phyloP scores from a whole-genome alignment of 2,113 vertebrate genomes.

The Zeus faber region DNA sequence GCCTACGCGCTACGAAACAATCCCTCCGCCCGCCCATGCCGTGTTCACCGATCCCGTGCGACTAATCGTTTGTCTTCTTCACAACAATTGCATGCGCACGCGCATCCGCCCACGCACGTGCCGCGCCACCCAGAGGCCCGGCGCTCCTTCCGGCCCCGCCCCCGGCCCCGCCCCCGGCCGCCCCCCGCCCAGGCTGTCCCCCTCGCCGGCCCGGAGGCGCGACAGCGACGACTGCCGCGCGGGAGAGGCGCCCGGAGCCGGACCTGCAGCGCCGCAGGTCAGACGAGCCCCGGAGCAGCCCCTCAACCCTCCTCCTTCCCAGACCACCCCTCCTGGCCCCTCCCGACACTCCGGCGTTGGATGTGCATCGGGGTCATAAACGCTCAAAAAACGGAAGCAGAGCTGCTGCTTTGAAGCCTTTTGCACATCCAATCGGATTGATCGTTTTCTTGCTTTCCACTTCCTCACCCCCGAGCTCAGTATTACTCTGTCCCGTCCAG shows the following conservation, averaged over 20 bases:
- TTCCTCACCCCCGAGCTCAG: too few relatives aligned
- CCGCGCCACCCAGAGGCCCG: slow-evolving; percentile 75
- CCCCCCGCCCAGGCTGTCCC: slow-evolving; percentile 79
- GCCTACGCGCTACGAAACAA: too few relatives aligned
- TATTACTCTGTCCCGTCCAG: background rate
- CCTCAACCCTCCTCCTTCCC: background rate
- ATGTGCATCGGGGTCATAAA: too few relatives aligned
- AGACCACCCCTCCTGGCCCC: too few relatives aligned
- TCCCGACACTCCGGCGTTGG: too few relatives aligned
- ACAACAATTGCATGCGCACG: slow-evolving; percentile 30
- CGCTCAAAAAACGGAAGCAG: too few relatives aligned
- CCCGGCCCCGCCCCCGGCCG: slow-evolving; percentile 85
- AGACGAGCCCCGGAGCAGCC: slow-evolving; percentile 45
- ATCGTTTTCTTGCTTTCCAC: too few relatives aligned
- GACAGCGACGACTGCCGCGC: slow-evolving; percentile 73
- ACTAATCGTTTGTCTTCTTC: too few relatives aligned
- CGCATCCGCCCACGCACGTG: background rate
- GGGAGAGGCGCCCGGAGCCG: slow-evolving; percentile 16
- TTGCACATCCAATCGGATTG: too few relatives aligned
- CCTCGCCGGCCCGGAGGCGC: slow-evolving; percentile 76
- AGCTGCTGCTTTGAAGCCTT: too few relatives aligned
- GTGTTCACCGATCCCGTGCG: slow-evolving; percentile 28
- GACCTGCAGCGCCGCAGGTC: slow-evolving; percentile 86
- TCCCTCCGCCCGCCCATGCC: too few relatives aligned
- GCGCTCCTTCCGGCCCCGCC: slow-evolving; percentile 81